Conservation (phyloP, 2,113 vertebrate species). For the Daboia siamensis region DNA sequence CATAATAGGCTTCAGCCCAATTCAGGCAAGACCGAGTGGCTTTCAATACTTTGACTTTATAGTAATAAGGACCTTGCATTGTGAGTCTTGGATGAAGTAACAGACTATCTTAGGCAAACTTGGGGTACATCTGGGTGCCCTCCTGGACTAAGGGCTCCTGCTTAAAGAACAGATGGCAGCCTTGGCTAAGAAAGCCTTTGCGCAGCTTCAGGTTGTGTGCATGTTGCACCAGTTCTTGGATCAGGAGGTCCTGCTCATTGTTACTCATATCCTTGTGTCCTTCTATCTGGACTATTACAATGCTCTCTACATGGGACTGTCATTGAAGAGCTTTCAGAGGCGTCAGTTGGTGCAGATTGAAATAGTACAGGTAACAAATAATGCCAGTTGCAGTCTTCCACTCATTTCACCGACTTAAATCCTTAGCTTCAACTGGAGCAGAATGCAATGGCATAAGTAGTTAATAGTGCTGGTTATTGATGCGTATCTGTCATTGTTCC, state of each 20-base stretch:
- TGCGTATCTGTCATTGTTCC: not conserved
- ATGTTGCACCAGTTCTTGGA: not conserved
- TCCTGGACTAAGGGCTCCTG: not conserved
- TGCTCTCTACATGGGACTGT: not conserved
- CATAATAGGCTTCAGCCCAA: not conserved
- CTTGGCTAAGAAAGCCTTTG: not conserved
- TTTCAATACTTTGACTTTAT: not conserved
- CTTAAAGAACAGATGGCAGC: not conserved
- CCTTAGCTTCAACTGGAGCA: not conserved
- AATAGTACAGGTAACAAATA: not conserved
- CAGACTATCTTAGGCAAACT: not conserved
- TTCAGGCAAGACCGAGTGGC: not conserved
- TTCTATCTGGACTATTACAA: not conserved
- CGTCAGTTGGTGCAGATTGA: not conserved
- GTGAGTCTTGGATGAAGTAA: not conserved
- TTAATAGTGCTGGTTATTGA: not conserved
- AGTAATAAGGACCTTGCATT: not conserved
- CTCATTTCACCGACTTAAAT: not conserved
- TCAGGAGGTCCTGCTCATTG: not conserved
- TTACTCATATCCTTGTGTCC: not conserved
- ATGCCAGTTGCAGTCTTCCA: not conserved
- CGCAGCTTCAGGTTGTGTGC: not conserved
- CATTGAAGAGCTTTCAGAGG: not conserved
- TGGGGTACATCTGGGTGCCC: not conserved
- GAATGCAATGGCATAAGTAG: not conserved